phyloP scores from a whole-genome alignment of 2,888 invertebrate species.

The Masnerella sp. region DNA sequence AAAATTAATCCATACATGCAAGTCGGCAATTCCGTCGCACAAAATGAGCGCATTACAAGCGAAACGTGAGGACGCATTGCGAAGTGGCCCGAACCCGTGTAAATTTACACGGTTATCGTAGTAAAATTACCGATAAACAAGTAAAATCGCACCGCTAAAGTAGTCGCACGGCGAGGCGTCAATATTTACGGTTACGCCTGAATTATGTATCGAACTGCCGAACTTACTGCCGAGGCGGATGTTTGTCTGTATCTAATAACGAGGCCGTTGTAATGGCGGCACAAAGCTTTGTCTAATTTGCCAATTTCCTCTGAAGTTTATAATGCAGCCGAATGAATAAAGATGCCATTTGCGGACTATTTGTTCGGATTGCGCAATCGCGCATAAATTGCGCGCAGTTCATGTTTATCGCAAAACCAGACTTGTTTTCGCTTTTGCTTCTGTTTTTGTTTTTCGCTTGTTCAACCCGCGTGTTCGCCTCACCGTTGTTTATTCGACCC shows the following conservation, averaged over 20 bases:
- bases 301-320: constrained; percentile 38
- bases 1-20: too few relatives aligned
- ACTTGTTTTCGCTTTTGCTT: neutral
- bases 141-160: constrained; percentile 14
- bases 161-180: constrained; percentile 25
- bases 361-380: constrained; percentile 3
- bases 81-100: neutral
- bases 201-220: constrained; percentile 43
- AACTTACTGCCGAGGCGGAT: constrained; percentile 32
- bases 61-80: neutral
- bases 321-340: constrained; percentile 17
- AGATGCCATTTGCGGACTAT: constrained; percentile 9
- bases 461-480: neutral
- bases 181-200: constrained; percentile 42
- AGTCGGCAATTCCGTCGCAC: too few relatives aligned
- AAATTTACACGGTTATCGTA: neutral
- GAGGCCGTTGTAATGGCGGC: constrained; percentile 26
- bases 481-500: too few relatives aligned
- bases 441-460: constrained; percentile 3
- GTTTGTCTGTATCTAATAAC: constrained; percentile 51
- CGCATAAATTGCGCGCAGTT: constrained; percentile 22
- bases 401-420: too few relatives aligned
- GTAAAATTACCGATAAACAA: constrained; percentile 13
- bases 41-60: too few relatives aligned
- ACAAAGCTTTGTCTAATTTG: constrained; percentile 52